Conservation (phyloP, 1,140 invertebrate species). For the Streblospio benedicti region DNA sequence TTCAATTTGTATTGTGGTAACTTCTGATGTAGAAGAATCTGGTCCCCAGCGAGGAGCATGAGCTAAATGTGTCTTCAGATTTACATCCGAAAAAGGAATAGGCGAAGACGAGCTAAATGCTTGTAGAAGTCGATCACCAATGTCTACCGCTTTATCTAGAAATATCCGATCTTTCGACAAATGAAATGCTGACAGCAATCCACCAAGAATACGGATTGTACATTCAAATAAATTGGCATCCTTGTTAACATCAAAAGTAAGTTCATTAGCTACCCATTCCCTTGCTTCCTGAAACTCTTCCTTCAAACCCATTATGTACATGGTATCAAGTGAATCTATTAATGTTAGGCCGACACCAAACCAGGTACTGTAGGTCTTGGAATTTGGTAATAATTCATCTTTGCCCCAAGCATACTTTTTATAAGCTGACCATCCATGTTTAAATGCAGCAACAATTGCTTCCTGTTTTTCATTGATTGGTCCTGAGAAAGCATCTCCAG, state of each 20-base stretch:
- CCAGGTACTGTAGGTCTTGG: constrained; percentile 43
- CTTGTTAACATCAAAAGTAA: constrained; percentile 60
- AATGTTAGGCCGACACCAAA: constrained; percentile 64
- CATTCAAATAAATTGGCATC: constrained; percentile 97
- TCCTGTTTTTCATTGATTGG: constrained; percentile 31
- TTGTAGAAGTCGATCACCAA: constrained; percentile 85
- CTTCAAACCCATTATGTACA: constrained; percentile 92
- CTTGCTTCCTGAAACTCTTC: constrained; percentile 86
- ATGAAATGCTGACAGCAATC: constrained; percentile 82
- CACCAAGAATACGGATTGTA: constrained; percentile 96
- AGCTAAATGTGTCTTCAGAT: constrained; percentile 61
- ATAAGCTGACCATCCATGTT: constrained; percentile 82
- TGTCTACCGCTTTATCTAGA: constrained; percentile 73
- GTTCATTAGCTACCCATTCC: constrained; percentile 82
- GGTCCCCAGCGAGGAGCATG: constrained; percentile 70
- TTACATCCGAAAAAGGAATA: constrained; percentile 88
- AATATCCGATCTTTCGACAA: constrained; percentile 73
- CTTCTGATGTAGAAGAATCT: constrained; percentile 55
- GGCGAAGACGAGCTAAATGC: constrained; percentile 95
- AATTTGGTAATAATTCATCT: constrained; percentile 87
- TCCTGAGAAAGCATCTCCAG: no score
- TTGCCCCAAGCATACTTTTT: constrained; percentile 95
- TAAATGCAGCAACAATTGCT: constrained; percentile 36
- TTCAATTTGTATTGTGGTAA: constrained; percentile 74
- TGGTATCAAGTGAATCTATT: constrained; percentile 89